Evolutionary conservation across 2,797 vertebrate genomes (phyloP), one percentile per base, ranked within the genome.

Genomic region (Anguilla obscura): DNA sequence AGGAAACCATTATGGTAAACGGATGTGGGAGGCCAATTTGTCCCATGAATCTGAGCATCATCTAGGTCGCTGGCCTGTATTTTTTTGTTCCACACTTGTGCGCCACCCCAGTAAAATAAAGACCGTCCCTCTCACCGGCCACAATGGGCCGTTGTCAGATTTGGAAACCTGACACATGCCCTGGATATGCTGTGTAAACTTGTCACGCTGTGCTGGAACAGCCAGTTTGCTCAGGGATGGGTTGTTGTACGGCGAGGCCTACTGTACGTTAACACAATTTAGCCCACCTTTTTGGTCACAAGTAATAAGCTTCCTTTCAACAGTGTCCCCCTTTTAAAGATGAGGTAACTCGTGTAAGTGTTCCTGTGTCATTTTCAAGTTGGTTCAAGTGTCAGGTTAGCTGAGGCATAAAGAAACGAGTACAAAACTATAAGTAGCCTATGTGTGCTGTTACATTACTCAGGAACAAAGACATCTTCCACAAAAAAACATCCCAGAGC

Each of bases 81-180:
- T 27, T 14, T 14, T 74, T 50, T 79, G 74, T 79, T 84, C 54
- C 2, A 1, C 33, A 48, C 36, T 48, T 24, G 40, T 40, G 21
- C 76, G 24, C 36, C 33, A 40, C 36, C 76, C 12, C 14, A 16
- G 76, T 80, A 24, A 80, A 80, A 80, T 21, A 80, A 80, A 48
- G 76, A 0, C 2, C 45, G 8, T 9, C 79, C 1, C 79, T 82
- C 45, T 45, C 36, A 79, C 36, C 27, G 50, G 40, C 79, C 27
- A 82, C 79, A 48, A 48, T n/a, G 45, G 40, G 40, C 14, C 36
- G 58, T 91, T 87, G 86, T 92, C 90, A 88, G 63, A 90, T 92
- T 87, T 54, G 18, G 56, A 85, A 85, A 60, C 30, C 56, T 27
- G 10, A 40, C 56, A 85, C 56, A 21, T 3, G 30, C 60, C 6